Evolutionary conservation across 2,888 invertebrate species (phyloP).

Genomic region (Caenorhabditis sp.): DNA sequence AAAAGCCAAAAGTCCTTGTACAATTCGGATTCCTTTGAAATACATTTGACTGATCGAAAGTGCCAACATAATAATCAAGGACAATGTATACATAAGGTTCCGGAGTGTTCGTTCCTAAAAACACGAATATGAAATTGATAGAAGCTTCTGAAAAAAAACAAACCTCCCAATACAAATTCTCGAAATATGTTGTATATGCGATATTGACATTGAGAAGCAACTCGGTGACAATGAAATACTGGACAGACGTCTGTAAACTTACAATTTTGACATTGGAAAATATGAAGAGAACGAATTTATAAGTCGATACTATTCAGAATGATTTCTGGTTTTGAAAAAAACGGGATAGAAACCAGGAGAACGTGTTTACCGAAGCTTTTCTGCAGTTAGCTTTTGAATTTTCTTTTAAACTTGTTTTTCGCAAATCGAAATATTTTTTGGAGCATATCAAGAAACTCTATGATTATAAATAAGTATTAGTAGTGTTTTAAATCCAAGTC

Average conservation of each 20-base stretch:
- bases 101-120: background rate
- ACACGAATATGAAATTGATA: background rate
- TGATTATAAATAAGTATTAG: too few relatives aligned
- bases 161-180: background rate
- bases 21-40: background rate
- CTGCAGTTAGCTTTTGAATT: too few relatives aligned
- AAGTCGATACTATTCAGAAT: too few relatives aligned
- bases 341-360: too few relatives aligned
- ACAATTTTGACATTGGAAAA: too few relatives aligned
- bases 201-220: background rate
- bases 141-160: background rate
- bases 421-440: too few relatives aligned
- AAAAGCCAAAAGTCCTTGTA: background rate
- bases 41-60: background rate
- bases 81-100: background rate
- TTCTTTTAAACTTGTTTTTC: too few relatives aligned
- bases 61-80: background rate
- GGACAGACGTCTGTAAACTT: background rate
- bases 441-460: too few relatives aligned
- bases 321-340: too few relatives aligned
- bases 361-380: too few relatives aligned
- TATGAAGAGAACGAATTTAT: too few relatives aligned
- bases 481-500: too few relatives aligned
- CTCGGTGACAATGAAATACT: background rate
- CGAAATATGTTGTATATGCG: background rate